Evolutionary conservation across 2,113 vertebrate species (phyloP).

Genomic region (Candoia aspera): DNA sequence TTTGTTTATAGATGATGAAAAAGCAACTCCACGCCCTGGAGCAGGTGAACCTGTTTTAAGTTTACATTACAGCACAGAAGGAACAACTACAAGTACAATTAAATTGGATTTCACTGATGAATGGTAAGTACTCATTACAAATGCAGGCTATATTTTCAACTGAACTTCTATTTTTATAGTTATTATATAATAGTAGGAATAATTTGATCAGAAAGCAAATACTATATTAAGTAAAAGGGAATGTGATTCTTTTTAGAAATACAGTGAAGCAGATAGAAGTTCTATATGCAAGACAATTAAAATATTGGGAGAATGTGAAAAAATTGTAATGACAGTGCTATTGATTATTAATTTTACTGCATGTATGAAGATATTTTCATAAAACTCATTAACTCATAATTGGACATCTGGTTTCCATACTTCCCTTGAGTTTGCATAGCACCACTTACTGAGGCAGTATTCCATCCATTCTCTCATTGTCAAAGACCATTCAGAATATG

Average conservation of each 20-base stretch:
- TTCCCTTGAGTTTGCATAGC: background rate
- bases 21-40: constrained; percentile 74
- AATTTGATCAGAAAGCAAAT: background rate
- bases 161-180: background rate
- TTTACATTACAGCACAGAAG: constrained; percentile 97
- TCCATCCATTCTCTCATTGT: background rate
- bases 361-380: background rate
- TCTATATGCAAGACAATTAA: background rate
- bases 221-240: background rate
- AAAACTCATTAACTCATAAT: background rate
- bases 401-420: background rate
- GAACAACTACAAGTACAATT: constrained; percentile 97
- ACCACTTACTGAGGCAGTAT: background rate
- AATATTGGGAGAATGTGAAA: background rate
- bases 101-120: constrained; percentile 98
- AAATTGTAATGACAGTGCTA: background rate
- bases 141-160: background rate
- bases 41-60: constrained; percentile 92
- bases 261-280: background rate
- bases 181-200: background rate
- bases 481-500: background rate
- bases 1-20: constrained; percentile 82
- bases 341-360: background rate
- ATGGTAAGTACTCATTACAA: constrained; percentile 80
- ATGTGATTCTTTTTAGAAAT: background rate